Conservation (phyloP, 53 echinoderm and acorn worm species). For the Zoroaster sp. region DNA sequence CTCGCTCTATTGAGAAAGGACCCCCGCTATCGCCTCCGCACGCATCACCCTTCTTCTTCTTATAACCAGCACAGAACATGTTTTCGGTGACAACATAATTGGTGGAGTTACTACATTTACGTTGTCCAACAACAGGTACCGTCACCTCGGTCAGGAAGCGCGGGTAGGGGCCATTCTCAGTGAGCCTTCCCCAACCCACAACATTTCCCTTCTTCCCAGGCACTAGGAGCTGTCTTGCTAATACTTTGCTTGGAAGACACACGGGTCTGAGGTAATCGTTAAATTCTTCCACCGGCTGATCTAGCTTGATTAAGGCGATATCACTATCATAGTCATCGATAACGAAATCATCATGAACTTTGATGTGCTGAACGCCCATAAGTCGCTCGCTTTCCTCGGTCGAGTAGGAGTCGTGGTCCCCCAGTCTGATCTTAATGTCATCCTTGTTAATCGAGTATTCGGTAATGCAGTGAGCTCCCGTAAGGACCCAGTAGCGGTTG, state of each 20-base stretch:
- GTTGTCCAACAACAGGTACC: conserved; percentile 68
- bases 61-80: conserved; percentile 92
- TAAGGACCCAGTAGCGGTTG: conserved; percentile 80
- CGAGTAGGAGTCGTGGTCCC: conserved; percentile 75
- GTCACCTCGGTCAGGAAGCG: conserved; percentile 76
- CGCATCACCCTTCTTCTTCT: conserved; percentile 67
- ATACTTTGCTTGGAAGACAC: conserved; percentile 74
- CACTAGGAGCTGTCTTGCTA: conserved; percentile 52
- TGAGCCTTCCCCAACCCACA: conserved; percentile 68
- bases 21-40: conserved; percentile 89
- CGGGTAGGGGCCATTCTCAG: conserved; percentile 43
- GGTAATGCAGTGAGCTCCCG: conserved; percentile 82
- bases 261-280: conserved; percentile 80
- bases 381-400: conserved; percentile 68
- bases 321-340: conserved; percentile 61
- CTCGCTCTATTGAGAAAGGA: conserved; percentile 61
- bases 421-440: conserved; percentile 69
- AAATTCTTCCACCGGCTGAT: conserved; percentile 73
- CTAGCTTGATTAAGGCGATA: conserved; percentile 76
- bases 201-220: conserved; percentile 50
- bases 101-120: conserved; percentile 65
- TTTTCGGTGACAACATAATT: conserved; percentile 63
- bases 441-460: background rate
- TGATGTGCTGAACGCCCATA: conserved; percentile 65
- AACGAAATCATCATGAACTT: conserved; percentile 60